Base-by-base conservation (phyloP, 2,113 vertebrate species). In the Passer domesticus region DNA sequence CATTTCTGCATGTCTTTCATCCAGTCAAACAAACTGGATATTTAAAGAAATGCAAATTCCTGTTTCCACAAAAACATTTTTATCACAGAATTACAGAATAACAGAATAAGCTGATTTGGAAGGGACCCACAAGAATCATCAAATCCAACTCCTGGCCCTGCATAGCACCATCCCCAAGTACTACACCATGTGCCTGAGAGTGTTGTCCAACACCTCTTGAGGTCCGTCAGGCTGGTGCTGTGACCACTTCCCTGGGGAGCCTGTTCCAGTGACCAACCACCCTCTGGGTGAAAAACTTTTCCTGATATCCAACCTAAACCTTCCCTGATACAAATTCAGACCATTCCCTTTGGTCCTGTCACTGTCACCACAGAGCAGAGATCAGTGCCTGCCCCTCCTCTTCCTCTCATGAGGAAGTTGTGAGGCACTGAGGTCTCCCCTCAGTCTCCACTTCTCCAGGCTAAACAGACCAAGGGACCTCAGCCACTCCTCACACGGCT, bases 331-430 rank as follows among this genome's bases (percentile, higher is more conserved):
- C 27, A 76, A 19, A 1, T 35, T 50, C 35, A 59, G 46, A 20
- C 6, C 5, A 11, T 18, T 50, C 35, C 16, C 11, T 8, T 0
- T 0, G 2, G 2, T 49, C 3, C 52, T 43, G 20, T 35, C 30
- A 9, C 13, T n/a, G 41, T 22, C 50, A 56, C 7, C 24, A 30
- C 7, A 21, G 16, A 21, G 24, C 1, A 47, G 2, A 66, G 13
- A 43, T 50, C 31, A 21, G 35, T 67, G 17, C 24, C 52, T 76
- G 35, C 18, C 11, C 22, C 35, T 75, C 10, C 60, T 59, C 3
- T 50, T 43, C 5, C 25, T 17, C 44, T 86, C 44, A 14, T 2
- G 1, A 5, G 12, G 59, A 86, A 67, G 21, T 0, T 67, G 25
- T 31, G 35, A 14, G 9, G 31, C 83, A 58, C 4, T 13, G 43